A percentile compares a stretch with the other conserved stretches of the same genome.
These are phyloP conservation scores for Drosophila baimaii DNA, from an alignment of 1,140 invertebrate species.

Conservation along the genomic window DNA sequence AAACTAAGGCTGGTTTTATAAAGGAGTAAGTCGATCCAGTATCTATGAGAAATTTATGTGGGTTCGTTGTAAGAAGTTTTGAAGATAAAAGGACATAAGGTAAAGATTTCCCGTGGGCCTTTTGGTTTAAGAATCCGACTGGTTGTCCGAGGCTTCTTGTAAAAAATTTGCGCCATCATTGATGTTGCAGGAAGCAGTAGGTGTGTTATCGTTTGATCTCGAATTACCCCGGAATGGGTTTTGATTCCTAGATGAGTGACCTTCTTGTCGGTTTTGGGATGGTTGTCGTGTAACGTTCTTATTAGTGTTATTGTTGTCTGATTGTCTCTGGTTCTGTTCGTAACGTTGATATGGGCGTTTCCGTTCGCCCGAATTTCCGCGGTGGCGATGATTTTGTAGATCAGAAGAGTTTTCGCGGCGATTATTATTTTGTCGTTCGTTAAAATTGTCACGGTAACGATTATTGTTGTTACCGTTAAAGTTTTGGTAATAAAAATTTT, in stretches of 20 bases:
- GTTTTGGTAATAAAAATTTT: not conserved
- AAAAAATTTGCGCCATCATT: constrained; percentile 14
- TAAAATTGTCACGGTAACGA: too few relatives aligned
- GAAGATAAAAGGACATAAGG: constrained; percentile 6
- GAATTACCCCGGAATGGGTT: constrained; percentile 6
- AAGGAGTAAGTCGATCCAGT: constrained; percentile 11
- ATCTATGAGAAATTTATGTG: constrained; percentile 2
- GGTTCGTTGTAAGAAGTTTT: not conserved
- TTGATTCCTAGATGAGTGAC: not conserved
- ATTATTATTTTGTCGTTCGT: not conserved
- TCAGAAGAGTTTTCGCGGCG: constrained; percentile 3
- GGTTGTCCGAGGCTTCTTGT: constrained; percentile 2
- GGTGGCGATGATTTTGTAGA: constrained; percentile 5
- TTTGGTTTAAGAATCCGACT: constrained; percentile 2
- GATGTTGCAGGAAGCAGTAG: constrained; percentile 14
- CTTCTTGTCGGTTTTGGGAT: not conserved
- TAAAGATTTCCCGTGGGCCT: constrained; percentile 5
- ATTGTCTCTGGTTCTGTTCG: constrained; percentile 11
- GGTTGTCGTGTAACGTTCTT: constrained; percentile 1
- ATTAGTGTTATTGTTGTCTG: not conserved
- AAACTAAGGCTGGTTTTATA: not conserved
- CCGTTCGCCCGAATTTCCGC: not conserved
- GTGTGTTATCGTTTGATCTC: constrained; percentile 3
- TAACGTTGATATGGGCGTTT: constrained; percentile 12
- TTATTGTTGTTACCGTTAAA: too few relatives aligned